phyloP scores from a whole-genome alignment of 2,888 invertebrate genomes.

The Drosophila anomalata region DNA sequence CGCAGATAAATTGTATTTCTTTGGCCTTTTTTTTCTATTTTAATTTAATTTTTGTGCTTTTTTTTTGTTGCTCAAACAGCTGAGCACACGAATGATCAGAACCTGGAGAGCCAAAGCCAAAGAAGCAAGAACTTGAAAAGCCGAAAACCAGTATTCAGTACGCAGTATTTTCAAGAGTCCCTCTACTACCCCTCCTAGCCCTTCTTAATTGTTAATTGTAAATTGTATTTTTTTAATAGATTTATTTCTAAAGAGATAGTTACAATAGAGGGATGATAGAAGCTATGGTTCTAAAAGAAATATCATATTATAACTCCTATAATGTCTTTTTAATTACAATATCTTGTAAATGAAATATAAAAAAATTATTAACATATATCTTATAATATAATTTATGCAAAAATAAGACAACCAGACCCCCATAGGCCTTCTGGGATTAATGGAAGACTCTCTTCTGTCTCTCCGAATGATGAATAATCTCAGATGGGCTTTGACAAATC shows the following conservation, averaged over 20 bases:
- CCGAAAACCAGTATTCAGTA: conserved; percentile 29
- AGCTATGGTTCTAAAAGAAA: no score
- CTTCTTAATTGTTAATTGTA: conserved; percentile 75
- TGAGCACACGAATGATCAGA: conserved; percentile 19
- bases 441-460: neutral
- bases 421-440: conserved; percentile 1
- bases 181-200: conserved; percentile 32
- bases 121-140: neutral
- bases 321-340: conserved; percentile 27
- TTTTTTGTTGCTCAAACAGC: conserved; percentile 13
- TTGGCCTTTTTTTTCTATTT: conserved; percentile 11
- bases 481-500: conserved; percentile 60
- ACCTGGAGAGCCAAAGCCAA: neutral
- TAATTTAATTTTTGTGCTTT: conserved; percentile 10
- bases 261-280: no score
- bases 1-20: conserved; percentile 63
- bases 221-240: conserved; percentile 11
- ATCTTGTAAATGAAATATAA: conserved; percentile 5
- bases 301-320: neutral
- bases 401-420: conserved; percentile 5
- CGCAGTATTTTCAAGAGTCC: conserved; percentile 23
- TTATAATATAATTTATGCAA: conserved; percentile 59
- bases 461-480: conserved; percentile 51
- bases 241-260: neutral
- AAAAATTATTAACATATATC: no score